Evolutionary conservation across 2,888 invertebrate species (phyloP), one percentile per base, ranked within the genome.

Genomic region (Dyspetes luteomarginatus): DNA sequence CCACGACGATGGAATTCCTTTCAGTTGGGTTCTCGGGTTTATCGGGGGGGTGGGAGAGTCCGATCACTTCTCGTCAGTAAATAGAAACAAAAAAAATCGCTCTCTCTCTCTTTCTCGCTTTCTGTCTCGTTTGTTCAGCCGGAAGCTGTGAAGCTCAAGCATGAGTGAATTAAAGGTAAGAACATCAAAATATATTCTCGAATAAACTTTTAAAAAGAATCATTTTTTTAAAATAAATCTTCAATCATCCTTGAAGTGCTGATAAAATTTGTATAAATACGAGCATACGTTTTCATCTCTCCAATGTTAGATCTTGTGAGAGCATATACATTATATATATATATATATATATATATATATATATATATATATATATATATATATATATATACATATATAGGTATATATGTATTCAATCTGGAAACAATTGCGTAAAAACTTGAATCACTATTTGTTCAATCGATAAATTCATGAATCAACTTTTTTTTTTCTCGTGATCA

Each of bases 1-100:
- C 84, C 83, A 83, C 83, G 83, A 56, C 77, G 80, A 65, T 74
- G 76, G 64, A 73, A 76, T 81, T 81, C 43, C 55, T 67, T 67
- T 28, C 56, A 76, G 17, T 45, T 28, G 17, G 56, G 45, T 76
- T n/a, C n/a, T n/a, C n/a, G n/a, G n/a, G n/a, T n/a, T n/a, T n/a
- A n/a, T n/a, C n/a, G n/a, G n/a, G n/a, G n/a, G n/a, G 76, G 78
- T 77, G 78, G 75, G 69, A n/a, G n/a, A 76, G 72, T 17, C 36
- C 26, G 48, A 55, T 71, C 36, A 41, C 67, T 62, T 55, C 48
- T 28, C 55, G 58, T 65, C 52, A 58, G 60, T 81, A 65, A 72
- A 55, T 64, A 73, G 69, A 43, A 30, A 68, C 15, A 75, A 56
- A 71, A 68, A 64, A 24, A 56, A 36, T 30, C 17, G 24, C n/a